A percentile compares a stretch with the other conserved stretches of the same genome.
These are phyloP conservation scores for Lagocephalus sceleratus DNA, from an alignment of 2,797 vertebrate species.

Conservation along the genomic window DNA sequence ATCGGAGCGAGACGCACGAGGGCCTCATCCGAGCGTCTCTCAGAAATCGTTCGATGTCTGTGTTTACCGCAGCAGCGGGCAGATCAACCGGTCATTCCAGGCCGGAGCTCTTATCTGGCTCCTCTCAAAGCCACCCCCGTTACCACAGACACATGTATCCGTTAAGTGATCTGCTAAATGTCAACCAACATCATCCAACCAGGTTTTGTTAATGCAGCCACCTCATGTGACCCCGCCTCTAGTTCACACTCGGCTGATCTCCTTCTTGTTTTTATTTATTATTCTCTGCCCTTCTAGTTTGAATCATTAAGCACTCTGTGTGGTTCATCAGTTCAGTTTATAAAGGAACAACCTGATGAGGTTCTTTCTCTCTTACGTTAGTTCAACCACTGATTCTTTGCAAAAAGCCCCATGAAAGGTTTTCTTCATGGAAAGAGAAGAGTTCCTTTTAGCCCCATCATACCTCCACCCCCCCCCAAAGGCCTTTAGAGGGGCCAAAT, in stretches of 20 bases:
- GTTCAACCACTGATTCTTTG: constrained; percentile 17
- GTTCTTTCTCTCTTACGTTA: constrained; percentile 13
- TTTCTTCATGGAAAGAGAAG: constrained; percentile 34
- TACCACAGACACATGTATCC: too few species aligned
- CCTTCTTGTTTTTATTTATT: not conserved
- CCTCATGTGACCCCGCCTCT: constrained; percentile 5
- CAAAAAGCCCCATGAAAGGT: constrained; percentile 45
- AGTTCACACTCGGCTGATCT: not conserved
- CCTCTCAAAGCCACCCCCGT: constrained; percentile 20
- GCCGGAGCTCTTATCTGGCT: constrained; percentile 48
- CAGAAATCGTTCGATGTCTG: constrained; percentile 42
- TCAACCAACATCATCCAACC: constrained; percentile 62
- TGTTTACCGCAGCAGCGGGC: constrained; percentile 48
- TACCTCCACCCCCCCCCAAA: constrained; percentile 49
- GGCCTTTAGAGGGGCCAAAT: constrained; percentile 62
- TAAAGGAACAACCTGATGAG: constrained; percentile 12
- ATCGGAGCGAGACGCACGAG: constrained; percentile 42
- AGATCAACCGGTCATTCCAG: constrained; percentile 33
- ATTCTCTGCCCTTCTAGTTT: not conserved
- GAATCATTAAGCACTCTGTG: too few species aligned
- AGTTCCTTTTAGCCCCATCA: constrained; percentile 37
- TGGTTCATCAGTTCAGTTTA: constrained; percentile 5
- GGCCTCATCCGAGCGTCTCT: constrained; percentile 24
- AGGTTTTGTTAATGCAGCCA: constrained; percentile 31
- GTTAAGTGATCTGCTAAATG: constrained; percentile 46